Conservation (phyloP, 37 sponge, comb jelly and placozoan genomes). For the Lycopodina hypogea region DNA sequence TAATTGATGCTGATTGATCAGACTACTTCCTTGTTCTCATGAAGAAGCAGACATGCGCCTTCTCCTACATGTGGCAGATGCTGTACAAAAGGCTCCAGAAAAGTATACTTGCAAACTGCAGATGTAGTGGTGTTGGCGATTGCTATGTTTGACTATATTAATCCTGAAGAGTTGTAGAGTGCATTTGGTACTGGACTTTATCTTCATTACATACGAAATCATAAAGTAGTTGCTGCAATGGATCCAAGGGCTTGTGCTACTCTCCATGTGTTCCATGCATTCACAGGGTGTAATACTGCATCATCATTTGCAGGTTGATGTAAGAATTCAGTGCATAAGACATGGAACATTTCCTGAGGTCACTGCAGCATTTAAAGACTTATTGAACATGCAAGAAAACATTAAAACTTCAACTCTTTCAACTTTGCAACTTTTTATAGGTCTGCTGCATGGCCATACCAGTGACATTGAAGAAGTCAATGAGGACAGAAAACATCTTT, state of each 20-base stretch:
- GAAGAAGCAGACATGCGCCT: slow-evolving; percentile 51
- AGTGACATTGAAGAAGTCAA: no score
- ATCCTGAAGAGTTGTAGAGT: slow-evolving; percentile 22
- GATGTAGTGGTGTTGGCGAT: slow-evolving; percentile 48
- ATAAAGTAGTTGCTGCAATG: slow-evolving; percentile 6
- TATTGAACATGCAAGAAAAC: no score
- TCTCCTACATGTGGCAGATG: slow-evolving; percentile 32
- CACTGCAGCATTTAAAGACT: no score
- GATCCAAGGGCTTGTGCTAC: slow-evolving; percentile 1
- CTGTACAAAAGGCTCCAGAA: slow-evolving; percentile 11
- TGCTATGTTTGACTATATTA: neutral
- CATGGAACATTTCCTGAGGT: neutral
- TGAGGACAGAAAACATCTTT: no score
- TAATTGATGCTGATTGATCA: slow-evolving; percentile 28
- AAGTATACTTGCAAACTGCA: slow-evolving; percentile 22
- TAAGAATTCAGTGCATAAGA: neutral
- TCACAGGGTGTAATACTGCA: neutral
- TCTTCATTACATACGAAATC: no score
- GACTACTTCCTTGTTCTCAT: slow-evolving; percentile 19
- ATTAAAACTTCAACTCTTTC: no score
- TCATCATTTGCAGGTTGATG: neutral
- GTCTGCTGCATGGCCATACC: no score
- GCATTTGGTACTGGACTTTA: slow-evolving; percentile 16
- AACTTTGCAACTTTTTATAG: no score
- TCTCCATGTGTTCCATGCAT: neutral